These are phyloP conservation scores for Selenia dentaria DNA, from an alignment of 2,888 invertebrate species.

Conservation along the genomic window DNA sequence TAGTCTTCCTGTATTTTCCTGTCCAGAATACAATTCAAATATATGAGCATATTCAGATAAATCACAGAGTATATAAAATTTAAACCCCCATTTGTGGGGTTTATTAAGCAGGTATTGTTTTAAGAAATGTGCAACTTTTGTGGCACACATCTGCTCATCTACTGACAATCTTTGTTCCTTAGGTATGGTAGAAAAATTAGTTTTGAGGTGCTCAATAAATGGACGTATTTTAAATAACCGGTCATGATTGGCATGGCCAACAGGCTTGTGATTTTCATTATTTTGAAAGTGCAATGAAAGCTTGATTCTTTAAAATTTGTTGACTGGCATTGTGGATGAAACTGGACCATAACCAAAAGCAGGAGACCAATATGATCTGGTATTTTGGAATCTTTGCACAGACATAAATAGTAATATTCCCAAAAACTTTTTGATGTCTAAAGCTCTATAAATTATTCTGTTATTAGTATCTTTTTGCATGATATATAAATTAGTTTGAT, in stretches of 20 bases:
- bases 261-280: constrained; percentile 36
- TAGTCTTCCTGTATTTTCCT: constrained; percentile 4
- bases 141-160: constrained; percentile 31
- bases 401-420: constrained; percentile 38
- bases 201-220: constrained; percentile 22
- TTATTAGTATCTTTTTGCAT: constrained; percentile 8
- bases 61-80: constrained; percentile 24
- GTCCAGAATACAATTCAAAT: constrained; percentile 27
- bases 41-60: constrained; percentile 20
- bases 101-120: constrained; percentile 34
- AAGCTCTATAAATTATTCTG: constrained; percentile 6
- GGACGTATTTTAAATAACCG: constrained; percentile 32
- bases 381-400: constrained; percentile 32
- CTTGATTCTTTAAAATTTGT: constrained; percentile 37
- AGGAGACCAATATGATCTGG: constrained; percentile 34
- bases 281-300: constrained; percentile 35
- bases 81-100: constrained; percentile 30
- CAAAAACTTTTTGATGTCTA: constrained; percentile 28
- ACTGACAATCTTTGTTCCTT: constrained; percentile 29
- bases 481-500: constrained; percentile 24
- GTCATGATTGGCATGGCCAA: constrained; percentile 36
- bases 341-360: constrained; percentile 36
- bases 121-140: constrained; percentile 29
- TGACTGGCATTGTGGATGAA: constrained; percentile 34
- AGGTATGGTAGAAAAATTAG: constrained; percentile 17